Evolutionary conservation across 2,888 invertebrate genomes (phyloP).

Genomic region (Sinopyrophorus schimmeli): DNA sequence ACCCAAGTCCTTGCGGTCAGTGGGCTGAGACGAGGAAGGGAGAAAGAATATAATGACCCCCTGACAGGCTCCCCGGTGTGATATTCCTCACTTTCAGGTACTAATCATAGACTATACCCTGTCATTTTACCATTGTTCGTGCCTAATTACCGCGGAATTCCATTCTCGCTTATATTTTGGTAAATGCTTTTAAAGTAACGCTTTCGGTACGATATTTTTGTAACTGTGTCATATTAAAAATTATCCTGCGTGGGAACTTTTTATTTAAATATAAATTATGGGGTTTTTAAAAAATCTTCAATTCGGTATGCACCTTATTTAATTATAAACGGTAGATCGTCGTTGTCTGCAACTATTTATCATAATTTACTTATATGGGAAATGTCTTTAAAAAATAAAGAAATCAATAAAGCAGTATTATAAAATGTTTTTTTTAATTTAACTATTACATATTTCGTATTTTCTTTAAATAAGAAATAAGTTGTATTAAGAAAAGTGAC

Average conservation of each 20-base stretch:
- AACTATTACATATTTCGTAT: too few relatives aligned
- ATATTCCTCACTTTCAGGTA: constrained; percentile 43
- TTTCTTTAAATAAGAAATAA: too few relatives aligned
- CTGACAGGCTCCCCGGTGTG: constrained; percentile 41
- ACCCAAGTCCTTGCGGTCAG: constrained; percentile 37
- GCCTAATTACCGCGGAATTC: constrained; percentile 34
- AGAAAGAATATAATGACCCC: constrained; percentile 31
- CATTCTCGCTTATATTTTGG: constrained; percentile 26
- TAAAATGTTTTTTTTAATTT: too few relatives aligned
- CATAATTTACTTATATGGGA: too few relatives aligned
- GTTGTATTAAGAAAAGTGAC: too few relatives aligned
- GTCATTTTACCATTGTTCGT: constrained; percentile 43
- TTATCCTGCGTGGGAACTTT: constrained; percentile 21
- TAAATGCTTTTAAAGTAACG: constrained; percentile 29
- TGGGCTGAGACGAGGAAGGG: constrained; percentile 20
- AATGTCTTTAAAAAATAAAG: too few relatives aligned
- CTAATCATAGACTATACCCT: constrained; percentile 41
- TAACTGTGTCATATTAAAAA: constrained; percentile 24
- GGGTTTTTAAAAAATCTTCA: too few relatives aligned
- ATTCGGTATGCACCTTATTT: too few relatives aligned
- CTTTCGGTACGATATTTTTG: constrained; percentile 25
- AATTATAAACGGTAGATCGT: too few relatives aligned
- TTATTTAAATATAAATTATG: constrained; percentile 2
- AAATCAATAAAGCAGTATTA: too few relatives aligned
- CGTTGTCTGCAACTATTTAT: too few relatives aligned